Conservation (phyloP, 2,113 vertebrate species). For the Heptranchias perlo region DNA sequence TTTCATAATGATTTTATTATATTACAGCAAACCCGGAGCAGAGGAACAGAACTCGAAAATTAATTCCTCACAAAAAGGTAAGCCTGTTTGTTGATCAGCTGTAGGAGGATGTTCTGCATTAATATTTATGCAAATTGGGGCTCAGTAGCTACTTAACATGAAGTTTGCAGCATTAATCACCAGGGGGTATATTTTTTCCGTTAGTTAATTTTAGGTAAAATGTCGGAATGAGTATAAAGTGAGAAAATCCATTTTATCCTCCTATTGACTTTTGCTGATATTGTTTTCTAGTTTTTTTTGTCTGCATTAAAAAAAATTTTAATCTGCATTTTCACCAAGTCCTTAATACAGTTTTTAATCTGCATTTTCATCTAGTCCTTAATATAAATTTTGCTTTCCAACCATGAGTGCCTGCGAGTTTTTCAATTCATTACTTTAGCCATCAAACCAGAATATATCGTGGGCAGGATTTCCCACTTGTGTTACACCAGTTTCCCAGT, state of each 20-base stretch:
- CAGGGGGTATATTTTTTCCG: neutral
- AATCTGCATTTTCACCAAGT: neutral
- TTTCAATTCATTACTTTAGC: neutral
- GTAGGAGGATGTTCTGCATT: neutral
- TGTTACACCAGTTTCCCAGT: neutral
- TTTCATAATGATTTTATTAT: neutral
- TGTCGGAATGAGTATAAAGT: neutral
- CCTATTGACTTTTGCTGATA: neutral
- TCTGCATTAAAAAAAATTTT: neutral
- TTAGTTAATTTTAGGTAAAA: neutral
- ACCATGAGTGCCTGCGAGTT: neutral
- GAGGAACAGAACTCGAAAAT: conserved; percentile 29
- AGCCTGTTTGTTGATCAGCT: conserved; percentile 20
- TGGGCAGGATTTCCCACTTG: neutral
- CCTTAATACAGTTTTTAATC: neutral
- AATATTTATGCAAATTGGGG: neutral
- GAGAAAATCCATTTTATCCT: neutral
- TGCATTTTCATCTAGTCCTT: neutral
- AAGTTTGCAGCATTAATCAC: neutral
- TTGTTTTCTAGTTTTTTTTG: neutral
- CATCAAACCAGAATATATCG: neutral
- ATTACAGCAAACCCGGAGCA: conserved; percentile 12
- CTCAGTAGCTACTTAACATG: neutral
- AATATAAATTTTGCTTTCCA: neutral
- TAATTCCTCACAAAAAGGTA: conserved; percentile 34